These are phyloP conservation scores for Latrodectus hesperus DNA, from an alignment of 2,888 invertebrate species.

Conservation along the genomic window DNA sequence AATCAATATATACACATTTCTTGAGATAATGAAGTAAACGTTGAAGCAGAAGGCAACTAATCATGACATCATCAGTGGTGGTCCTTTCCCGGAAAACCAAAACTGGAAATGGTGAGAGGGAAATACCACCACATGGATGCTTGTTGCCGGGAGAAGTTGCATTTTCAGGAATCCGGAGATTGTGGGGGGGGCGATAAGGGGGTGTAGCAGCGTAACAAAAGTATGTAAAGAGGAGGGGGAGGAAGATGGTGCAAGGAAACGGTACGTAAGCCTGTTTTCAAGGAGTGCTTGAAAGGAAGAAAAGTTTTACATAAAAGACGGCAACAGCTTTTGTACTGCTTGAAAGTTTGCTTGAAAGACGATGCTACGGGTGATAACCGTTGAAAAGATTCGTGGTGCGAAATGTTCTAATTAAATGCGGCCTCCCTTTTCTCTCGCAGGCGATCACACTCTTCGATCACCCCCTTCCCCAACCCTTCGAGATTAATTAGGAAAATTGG, in stretches of 20 bases:
- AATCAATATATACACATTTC: too few species aligned
- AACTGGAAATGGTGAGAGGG: slow-evolving; percentile 1
- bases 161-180: slow-evolving; percentile 21
- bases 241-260: slow-evolving; percentile 1
- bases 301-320: slow-evolving; percentile 28
- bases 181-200: background rate
- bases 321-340: slow-evolving; percentile 10
- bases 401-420: slow-evolving; percentile 61
- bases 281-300: slow-evolving; percentile 8
- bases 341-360: slow-evolving; percentile 3
- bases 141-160: slow-evolving; percentile 46
- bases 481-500: slow-evolving; percentile 4
- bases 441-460: background rate
- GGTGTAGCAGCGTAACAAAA: slow-evolving; percentile 1
- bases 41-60: too few species aligned
- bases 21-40: too few species aligned
- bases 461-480: background rate
- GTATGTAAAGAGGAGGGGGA: background rate
- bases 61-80: background rate
- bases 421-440: slow-evolving; percentile 2
- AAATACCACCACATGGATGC: slow-evolving; percentile 43
- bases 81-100: background rate
- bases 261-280: slow-evolving; percentile 6
- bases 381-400: slow-evolving; percentile 23
- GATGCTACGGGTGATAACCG: slow-evolving; percentile 9